Evolutionary conservation across 2,888 invertebrate species (phyloP).

Genomic region (Bhutanitis thaidina): DNA sequence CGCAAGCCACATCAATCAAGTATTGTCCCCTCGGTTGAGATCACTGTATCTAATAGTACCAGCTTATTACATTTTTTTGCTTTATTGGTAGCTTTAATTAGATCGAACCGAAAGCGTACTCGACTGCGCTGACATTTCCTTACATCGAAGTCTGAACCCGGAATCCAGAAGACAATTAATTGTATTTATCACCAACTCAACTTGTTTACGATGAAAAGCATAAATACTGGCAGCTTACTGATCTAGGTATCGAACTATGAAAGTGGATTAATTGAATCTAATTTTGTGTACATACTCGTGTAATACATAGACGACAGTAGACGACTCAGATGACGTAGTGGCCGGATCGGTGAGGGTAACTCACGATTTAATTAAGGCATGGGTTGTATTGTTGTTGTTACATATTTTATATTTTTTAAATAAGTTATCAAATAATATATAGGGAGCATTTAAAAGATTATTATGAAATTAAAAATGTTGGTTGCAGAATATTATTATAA

Average conservation of each 20-base stretch:
- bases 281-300: too few species aligned
- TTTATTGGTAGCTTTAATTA: conserved; percentile 59
- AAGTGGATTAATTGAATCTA: not conserved
- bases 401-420: too few species aligned
- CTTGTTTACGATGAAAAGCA: conserved; percentile 32
- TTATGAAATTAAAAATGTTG: too few species aligned
- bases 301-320: too few species aligned
- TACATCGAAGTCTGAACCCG: conserved; percentile 63
- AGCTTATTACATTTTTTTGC: conserved; percentile 54
- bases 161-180: conserved; percentile 53
- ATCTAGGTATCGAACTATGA: not conserved
- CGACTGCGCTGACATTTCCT: conserved; percentile 65
- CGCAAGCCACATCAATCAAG: conserved; percentile 55
- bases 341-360: too few species aligned
- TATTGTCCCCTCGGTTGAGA: conserved; percentile 42
- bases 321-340: not conserved
- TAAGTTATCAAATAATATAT: too few species aligned
- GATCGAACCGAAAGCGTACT: conserved; percentile 53
- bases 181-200: conserved; percentile 31
- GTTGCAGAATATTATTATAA: too few species aligned
- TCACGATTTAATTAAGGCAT: too few species aligned
- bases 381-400: too few species aligned
- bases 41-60: conserved; percentile 33
- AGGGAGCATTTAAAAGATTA: too few species aligned
- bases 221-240: conserved; percentile 24